These are phyloP conservation scores for Lutjanus campechanus DNA, from an alignment of 2,797 vertebrate genomes.

Conservation along the genomic window DNA sequence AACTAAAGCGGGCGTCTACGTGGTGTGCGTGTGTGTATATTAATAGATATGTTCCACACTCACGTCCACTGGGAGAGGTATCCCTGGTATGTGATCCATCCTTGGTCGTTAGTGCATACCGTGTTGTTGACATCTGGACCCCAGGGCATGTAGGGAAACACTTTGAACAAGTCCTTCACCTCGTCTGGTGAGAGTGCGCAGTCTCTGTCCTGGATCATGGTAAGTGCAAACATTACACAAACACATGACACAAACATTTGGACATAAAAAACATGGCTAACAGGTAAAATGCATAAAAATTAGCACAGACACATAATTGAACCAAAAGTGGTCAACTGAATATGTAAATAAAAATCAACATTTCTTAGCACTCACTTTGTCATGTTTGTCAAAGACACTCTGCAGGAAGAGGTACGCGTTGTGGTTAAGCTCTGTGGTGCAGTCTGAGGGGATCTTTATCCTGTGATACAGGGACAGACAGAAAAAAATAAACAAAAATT, in stretches of 20 bases:
- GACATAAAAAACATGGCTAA: not conserved
- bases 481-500: not conserved
- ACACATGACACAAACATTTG: not conserved
- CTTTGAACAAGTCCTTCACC: conserved; percentile 96
- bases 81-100: conserved; percentile 98
- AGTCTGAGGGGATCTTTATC: conserved; percentile 94
- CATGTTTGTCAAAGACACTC: conserved; percentile 98
- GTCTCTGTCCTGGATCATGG: conserved; percentile 91
- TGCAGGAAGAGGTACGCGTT: conserved; percentile 98
- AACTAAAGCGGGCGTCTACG: not conserved
- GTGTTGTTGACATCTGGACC: conserved; percentile 98
- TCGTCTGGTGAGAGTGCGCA: conserved; percentile 97
- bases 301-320: not conserved
- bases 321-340: not conserved
- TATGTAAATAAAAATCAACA: not conserved
- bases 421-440: conserved; percentile 98
- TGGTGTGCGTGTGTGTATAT: conserved; percentile 12
- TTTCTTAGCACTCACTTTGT: conserved; percentile 90
- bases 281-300: not conserved
- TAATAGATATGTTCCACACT: conserved; percentile 77
- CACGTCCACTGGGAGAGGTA: conserved; percentile 99
- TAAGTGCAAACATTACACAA: not conserved
- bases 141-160: conserved; percentile 99
- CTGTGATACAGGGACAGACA: conserved; percentile 76
- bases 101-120: conserved; percentile 94